phyloP scores from a whole-genome alignment of 2,888 invertebrate species.

The Aspidapion aeneum region DNA sequence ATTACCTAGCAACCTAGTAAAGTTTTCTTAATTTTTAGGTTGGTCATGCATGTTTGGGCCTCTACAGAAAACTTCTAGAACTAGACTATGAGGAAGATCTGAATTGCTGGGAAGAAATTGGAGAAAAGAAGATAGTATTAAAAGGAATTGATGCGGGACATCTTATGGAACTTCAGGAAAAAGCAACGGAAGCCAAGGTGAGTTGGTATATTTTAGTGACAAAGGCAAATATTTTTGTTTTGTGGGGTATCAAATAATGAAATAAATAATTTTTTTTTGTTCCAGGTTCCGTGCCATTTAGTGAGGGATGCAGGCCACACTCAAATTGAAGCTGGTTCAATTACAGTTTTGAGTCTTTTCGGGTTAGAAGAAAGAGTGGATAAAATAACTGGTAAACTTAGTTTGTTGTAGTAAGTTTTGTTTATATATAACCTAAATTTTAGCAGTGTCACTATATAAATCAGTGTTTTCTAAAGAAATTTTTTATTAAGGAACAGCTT shows the following conservation, averaged over 20 bases:
- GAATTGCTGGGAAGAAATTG: slow-evolving; percentile 53
- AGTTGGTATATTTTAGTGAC: too few species aligned
- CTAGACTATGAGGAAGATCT: slow-evolving; percentile 46
- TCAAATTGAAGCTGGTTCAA: slow-evolving; percentile 47
- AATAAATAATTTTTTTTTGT: too few species aligned
- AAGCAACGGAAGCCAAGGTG: slow-evolving; percentile 38
- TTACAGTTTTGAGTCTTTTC: slow-evolving; percentile 51
- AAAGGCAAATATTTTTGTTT: slow-evolving; percentile 40
- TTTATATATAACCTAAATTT: not conserved
- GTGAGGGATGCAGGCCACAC: slow-evolving; percentile 47
- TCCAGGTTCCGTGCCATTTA: slow-evolving; percentile 35
- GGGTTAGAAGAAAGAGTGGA: slow-evolving; percentile 49
- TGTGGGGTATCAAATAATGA: slow-evolving; percentile 39
- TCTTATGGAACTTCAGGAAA: slow-evolving; percentile 43
- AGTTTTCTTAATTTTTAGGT: too few species aligned
- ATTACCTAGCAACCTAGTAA: too few species aligned
- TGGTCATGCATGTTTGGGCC: slow-evolving; percentile 58
- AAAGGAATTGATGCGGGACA: slow-evolving; percentile 45
- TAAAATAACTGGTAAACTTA: slow-evolving; percentile 35
- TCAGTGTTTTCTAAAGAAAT: too few species aligned
- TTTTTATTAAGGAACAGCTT: too few species aligned
- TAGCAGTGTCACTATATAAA: too few species aligned
- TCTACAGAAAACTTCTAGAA: slow-evolving; percentile 51
- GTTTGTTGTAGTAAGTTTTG: slow-evolving; percentile 29
- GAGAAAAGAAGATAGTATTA: slow-evolving; percentile 49